Evolutionary conservation across 2,888 invertebrate genomes (phyloP).

Genomic region (Chalcis sispes): DNA sequence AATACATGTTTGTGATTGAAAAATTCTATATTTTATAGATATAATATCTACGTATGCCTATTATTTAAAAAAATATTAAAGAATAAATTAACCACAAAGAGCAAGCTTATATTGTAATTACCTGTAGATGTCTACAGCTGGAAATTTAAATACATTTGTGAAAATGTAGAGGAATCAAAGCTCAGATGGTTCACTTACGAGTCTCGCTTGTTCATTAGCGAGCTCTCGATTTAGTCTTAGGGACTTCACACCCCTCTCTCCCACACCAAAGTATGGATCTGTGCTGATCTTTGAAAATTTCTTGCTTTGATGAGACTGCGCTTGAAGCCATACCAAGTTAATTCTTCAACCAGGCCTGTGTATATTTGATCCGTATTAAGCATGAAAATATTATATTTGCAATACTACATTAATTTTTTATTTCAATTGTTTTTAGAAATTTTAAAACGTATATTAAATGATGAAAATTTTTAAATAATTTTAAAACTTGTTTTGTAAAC

Average conservation of each 20-base stretch:
- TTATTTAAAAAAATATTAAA: background rate
- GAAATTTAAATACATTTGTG: slow-evolving; percentile 75
- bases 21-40: too few relatives aligned
- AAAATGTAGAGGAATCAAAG: slow-evolving; percentile 76
- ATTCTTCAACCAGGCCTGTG: slow-evolving; percentile 64
- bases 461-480: too few relatives aligned
- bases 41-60: too few relatives aligned
- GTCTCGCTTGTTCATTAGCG: slow-evolving; percentile 72
- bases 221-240: slow-evolving; percentile 72
- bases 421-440: slow-evolving; percentile 25
- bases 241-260: slow-evolving; percentile 75
- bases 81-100: slow-evolving; percentile 73
- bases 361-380: slow-evolving; percentile 58
- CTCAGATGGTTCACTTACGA: slow-evolving; percentile 76
- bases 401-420: slow-evolving; percentile 54
- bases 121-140: slow-evolving; percentile 73
- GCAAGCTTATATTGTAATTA: slow-evolving; percentile 72
- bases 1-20: too few relatives aligned
- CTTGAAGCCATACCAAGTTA: slow-evolving; percentile 63
- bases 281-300: slow-evolving; percentile 72
- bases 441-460: background rate
- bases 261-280: slow-evolving; percentile 76
- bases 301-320: slow-evolving; percentile 69
- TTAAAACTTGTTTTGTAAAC: too few relatives aligned
- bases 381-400: slow-evolving; percentile 59